These are phyloP conservation scores for Rhyacophila evoluta DNA, from an alignment of 2,888 invertebrate species.

Conservation along the genomic window DNA sequence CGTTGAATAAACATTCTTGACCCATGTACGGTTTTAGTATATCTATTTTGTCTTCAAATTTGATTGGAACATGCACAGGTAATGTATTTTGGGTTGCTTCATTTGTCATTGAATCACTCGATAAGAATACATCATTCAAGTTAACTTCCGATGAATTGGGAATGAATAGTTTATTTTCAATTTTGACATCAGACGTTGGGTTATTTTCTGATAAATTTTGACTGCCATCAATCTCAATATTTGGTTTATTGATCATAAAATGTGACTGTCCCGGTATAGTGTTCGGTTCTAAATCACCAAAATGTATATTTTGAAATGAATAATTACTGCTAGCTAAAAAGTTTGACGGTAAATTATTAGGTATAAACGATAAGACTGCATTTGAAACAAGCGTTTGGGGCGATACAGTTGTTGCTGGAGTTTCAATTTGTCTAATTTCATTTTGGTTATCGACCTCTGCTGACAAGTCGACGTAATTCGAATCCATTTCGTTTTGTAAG, in stretches of 20 bases:
- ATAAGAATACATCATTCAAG: constrained; percentile 33
- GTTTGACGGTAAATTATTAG: background rate
- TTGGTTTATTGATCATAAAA: constrained; percentile 4
- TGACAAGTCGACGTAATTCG: background rate
- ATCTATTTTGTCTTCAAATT: constrained; percentile 47
- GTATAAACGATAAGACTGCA: background rate
- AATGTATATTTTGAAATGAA: constrained; percentile 26
- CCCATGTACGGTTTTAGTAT: constrained; percentile 27
- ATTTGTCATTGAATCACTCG: constrained; percentile 28
- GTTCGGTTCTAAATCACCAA: background rate
- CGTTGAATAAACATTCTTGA: constrained; percentile 34
- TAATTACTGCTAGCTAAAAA: background rate
- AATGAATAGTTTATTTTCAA: constrained; percentile 46
- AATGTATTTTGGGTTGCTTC: constrained; percentile 41
- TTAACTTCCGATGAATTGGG: constrained; percentile 36
- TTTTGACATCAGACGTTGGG: constrained; percentile 40
- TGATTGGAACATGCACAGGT: constrained; percentile 36
- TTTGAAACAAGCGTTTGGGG: background rate
- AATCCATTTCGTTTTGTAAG: constrained; percentile 1
- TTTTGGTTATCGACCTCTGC: background rate
- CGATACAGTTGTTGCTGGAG: background rate
- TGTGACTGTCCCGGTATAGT: background rate
- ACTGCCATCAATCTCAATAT: constrained; percentile 19
- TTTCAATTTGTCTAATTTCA: background rate
- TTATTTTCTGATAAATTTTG: constrained; percentile 32